phyloP scores from a whole-genome alignment of 2,113 vertebrate genomes.

The Gallinago jamesoni region DNA sequence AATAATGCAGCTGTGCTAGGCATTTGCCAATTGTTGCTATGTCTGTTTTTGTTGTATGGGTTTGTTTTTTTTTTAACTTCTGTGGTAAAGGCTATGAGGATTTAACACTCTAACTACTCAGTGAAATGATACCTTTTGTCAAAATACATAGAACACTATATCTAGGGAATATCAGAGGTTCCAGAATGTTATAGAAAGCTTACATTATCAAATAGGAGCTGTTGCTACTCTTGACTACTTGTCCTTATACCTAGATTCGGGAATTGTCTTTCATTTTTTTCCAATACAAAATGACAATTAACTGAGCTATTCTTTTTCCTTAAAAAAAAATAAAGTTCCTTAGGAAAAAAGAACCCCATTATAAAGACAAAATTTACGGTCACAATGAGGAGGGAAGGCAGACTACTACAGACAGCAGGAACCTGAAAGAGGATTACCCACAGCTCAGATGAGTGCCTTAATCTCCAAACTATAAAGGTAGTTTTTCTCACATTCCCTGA shows the following conservation, averaged over 20 bases:
- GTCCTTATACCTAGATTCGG: neutral
- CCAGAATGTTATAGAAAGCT: neutral
- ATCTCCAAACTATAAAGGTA: conserved; percentile 14
- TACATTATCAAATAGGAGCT: neutral
- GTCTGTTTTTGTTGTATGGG: neutral
- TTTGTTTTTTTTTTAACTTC: neutral
- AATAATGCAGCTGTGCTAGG: conserved; percentile 67
- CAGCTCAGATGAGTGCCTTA: neutral
- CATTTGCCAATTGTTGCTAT: conserved; percentile 47
- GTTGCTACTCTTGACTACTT: neutral
- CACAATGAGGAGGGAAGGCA: neutral
- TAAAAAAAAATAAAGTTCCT: neutral
- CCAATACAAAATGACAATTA: neutral
- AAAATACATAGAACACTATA: neutral
- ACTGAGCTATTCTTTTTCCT: neutral
- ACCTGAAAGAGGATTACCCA: conserved; percentile 6
- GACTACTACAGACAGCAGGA: neutral
- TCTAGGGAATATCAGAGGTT: neutral
- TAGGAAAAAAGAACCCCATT: neutral
- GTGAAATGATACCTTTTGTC: neutral
- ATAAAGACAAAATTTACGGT: neutral
- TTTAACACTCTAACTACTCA: neutral
- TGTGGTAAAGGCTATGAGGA: neutral
- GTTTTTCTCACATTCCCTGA: neutral
- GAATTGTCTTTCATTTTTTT: neutral